These are phyloP conservation scores for Chaetorhynchus papuensis DNA, from an alignment of 2,113 vertebrate genomes.

Conservation along the genomic window DNA sequence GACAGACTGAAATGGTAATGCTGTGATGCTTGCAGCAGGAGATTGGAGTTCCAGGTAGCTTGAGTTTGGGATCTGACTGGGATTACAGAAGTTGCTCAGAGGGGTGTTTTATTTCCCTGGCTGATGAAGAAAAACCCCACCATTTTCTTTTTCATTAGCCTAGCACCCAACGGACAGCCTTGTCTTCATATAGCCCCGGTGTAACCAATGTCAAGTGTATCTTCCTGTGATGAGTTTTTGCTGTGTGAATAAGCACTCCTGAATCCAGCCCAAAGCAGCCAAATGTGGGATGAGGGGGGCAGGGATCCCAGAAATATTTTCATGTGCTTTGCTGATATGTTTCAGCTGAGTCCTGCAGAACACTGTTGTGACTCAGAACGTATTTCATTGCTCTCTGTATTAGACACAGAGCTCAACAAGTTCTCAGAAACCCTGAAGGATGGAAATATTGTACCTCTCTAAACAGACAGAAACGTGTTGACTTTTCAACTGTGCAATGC, in stretches of 20 bases:
- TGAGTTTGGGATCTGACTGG: neutral
- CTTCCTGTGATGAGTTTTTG: neutral
- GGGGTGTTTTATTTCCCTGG: neutral
- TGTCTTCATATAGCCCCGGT: neutral
- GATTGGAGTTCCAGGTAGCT: neutral
- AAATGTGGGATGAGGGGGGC: neutral
- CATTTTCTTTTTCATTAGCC: neutral
- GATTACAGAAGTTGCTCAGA: neutral
- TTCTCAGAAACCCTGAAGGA: neutral
- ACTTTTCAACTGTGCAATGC: neutral
- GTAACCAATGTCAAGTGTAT: neutral
- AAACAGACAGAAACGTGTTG: neutral
- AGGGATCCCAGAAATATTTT: neutral
- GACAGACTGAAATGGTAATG: neutral
- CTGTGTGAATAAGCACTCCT: neutral
- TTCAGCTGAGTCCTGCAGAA: neutral
- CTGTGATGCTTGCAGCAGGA: neutral
- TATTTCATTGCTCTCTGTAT: neutral
- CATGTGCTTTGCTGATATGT: neutral
- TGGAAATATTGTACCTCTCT: neutral
- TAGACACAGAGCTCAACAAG: neutral
- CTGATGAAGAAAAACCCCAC: neutral
- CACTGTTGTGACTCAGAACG: neutral
- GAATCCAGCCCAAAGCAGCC: neutral
- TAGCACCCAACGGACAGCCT: neutral